Evolutionary conservation across 2,113 vertebrate genomes (phyloP).

Genomic region (Dermatemys mawii): DNA sequence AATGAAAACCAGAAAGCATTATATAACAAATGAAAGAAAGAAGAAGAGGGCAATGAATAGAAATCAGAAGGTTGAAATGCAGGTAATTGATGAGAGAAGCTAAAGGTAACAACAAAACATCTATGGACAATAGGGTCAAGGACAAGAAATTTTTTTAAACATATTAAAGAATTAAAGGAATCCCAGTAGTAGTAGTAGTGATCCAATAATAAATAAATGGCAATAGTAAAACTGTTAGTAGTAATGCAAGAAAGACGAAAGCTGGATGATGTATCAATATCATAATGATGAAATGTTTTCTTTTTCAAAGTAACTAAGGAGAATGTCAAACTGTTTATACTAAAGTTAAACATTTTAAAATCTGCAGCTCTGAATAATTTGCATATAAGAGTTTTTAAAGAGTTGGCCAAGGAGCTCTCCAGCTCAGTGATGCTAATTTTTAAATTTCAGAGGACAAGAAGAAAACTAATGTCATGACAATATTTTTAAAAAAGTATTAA

Average conservation of each 20-base stretch:
- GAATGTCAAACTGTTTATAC: not conserved
- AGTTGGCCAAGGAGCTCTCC: not conserved
- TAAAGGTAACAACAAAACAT: not conserved
- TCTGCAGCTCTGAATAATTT: not conserved
- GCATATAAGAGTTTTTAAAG: not conserved
- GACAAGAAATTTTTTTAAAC: not conserved
- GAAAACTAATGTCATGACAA: not conserved
- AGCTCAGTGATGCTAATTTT: not conserved
- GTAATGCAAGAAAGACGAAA: not conserved
- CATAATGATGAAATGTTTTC: not conserved
- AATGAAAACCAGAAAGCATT: not conserved
- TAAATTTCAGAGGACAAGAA: not conserved
- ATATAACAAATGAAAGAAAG: not conserved
- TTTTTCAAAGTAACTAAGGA: not conserved
- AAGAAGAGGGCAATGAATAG: not conserved
- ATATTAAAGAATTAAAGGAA: not conserved
- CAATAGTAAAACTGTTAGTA: not conserved
- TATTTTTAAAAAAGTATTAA: not conserved
- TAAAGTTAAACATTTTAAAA: not conserved
- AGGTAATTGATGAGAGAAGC: not conserved
- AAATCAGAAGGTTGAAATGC: not conserved
- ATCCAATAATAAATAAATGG: not conserved
- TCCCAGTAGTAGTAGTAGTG: not conserved
- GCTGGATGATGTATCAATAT: not conserved
- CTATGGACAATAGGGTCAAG: not conserved